Percentiles rank a stretch among this genome's conserved stretches.
phyloP scores from a whole-genome alignment of 92 coral and sea anemone genomes.

The Actinostola sp. region DNA sequence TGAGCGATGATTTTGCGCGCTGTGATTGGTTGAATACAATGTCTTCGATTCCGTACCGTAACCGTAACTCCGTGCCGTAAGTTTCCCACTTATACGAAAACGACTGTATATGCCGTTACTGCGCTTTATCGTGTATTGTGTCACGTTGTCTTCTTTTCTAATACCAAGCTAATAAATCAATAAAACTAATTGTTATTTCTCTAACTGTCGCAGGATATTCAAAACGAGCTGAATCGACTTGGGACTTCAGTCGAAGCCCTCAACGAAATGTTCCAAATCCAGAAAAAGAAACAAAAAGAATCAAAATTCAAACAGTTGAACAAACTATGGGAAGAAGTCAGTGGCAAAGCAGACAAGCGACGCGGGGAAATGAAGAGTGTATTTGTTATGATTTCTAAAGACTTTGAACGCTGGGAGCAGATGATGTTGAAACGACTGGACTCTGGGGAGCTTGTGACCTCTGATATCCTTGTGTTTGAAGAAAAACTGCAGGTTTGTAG shows the following conservation, averaged over 20 bases:
- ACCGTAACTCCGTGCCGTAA: no score
- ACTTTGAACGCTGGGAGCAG: slow-evolving; percentile 93
- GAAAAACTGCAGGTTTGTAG: slow-evolving; percentile 81
- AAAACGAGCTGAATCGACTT: slow-evolving; percentile 84
- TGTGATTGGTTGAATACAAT: no score
- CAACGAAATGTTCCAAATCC: slow-evolving; percentile 87
- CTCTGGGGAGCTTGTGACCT: slow-evolving; percentile 88
- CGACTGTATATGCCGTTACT: background rate
- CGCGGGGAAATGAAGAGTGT: slow-evolving; percentile 92
- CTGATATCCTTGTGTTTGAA: slow-evolving; percentile 92
- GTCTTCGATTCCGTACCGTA: no score
- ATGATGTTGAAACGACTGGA: slow-evolving; percentile 86
- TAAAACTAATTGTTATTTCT: background rate
- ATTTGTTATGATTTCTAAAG: slow-evolving; percentile 85
- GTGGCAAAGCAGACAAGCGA: slow-evolving; percentile 62
- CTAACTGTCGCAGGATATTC: slow-evolving; percentile 58
- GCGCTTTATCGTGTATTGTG: no score
- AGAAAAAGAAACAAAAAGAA: slow-evolving; percentile 95
- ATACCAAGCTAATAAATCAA: no score
- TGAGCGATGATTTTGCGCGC: no score
- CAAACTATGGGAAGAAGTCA: slow-evolving; percentile 90
- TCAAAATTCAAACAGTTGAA: slow-evolving; percentile 89
- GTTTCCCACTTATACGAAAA: no score
- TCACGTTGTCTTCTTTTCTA: no score
- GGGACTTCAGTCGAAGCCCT: slow-evolving; percentile 94